Conservation (phyloP, 2,888 invertebrate genomes). For the Andrena hattorfiana region DNA sequence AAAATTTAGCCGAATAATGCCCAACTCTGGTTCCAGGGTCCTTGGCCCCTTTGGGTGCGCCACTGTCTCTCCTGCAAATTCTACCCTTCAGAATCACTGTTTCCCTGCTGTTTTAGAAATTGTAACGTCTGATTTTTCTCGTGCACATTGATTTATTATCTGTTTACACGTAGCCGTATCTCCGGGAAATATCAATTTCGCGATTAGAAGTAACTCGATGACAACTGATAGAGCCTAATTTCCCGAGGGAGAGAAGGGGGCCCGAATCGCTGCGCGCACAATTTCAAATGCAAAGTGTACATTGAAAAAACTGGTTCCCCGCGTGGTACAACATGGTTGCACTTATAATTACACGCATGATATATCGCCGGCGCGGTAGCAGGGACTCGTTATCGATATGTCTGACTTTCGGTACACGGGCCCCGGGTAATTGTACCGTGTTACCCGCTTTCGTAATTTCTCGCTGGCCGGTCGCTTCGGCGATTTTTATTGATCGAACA, state of each 20-base stretch:
- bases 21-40: no score
- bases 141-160: slow-evolving; percentile 36
- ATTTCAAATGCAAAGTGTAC: slow-evolving; percentile 49
- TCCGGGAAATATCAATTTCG: slow-evolving; percentile 24
- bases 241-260: not conserved
- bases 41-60: no score
- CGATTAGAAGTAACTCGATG: slow-evolving; percentile 35
- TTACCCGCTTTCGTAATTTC: slow-evolving; percentile 27
- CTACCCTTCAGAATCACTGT: no score
- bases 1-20: no score
- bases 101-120: not conserved
- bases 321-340: slow-evolving; percentile 40
- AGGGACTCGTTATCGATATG: slow-evolving; percentile 36
- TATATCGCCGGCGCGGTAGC: slow-evolving; percentile 31
- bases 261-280: slow-evolving; percentile 7
- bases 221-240: slow-evolving; percentile 24
- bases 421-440: slow-evolving; percentile 8
- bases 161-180: slow-evolving; percentile 32
- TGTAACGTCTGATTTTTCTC: not conserved
- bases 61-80: no score
- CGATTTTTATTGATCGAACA: not conserved
- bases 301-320: slow-evolving; percentile 53
- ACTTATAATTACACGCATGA: slow-evolving; percentile 51
- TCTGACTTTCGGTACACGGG: slow-evolving; percentile 12
- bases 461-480: not conserved